Base-by-base conservation (phyloP, 1,140 invertebrate genomes). In the Ips typographus region DNA sequence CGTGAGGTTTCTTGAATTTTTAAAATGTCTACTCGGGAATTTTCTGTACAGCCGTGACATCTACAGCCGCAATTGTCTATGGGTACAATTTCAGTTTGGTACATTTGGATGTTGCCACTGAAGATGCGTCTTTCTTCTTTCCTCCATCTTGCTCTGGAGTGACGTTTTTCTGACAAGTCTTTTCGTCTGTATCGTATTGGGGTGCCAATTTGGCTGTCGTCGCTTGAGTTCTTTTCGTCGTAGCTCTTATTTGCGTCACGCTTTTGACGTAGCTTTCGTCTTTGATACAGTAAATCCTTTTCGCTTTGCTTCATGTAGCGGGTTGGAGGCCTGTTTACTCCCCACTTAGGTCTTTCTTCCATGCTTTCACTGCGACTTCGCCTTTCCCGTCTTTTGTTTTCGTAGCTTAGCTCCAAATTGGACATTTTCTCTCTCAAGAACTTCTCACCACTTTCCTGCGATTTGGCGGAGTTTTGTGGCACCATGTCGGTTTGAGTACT, bases 251-350 rank as follows among this genome's bases (percentile, higher is more conserved):
- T 58, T n/a, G 79, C 76, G 7, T 58, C 68, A 3, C 60, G 41
- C 76, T 86, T 84, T 75, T 86, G 83, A 44, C 87, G 80, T 60
- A 88, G 75, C 80, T 88, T 87, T 72, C 89, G 74, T 72, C 88
- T 84, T 79, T 87, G 86, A 77, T 91, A 90, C 77, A 89, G 85
- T 36, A 88, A 88, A 80, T 91, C 89, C 76, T 90, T 90, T 77
- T 91, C 90, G 73, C 89, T 91, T 80, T 91, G 89, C 70, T 90
- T 91, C 71, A 90, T 83, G 75, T 91, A 91, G 71, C 89, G 85
- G 6, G 86, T 90, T 42, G 85, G 87, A 59, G 89, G 89, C 72
- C 87, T 84, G 74, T 88, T 89, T 1, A 85, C 86, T 39, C 87
- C 87, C 88, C 87, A 89, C 75, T 88, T 88, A 0, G 88, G 88